Percentiles rank a stretch among this genome's conserved stretches.
Conservation (phyloP, 2,888 invertebrate species). For the Patella pellucida region DNA sequence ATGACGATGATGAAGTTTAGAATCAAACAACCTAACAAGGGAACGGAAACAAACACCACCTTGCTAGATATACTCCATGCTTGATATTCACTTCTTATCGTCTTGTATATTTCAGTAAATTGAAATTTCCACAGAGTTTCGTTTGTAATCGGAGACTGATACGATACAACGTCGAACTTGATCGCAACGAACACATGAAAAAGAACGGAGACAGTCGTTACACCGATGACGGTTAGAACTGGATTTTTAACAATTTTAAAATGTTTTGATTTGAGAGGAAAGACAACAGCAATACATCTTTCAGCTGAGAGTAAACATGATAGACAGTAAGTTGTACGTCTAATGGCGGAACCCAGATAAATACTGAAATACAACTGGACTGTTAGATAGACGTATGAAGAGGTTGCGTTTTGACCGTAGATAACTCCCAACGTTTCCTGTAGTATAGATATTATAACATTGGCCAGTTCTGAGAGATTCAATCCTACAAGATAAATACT, state of each 20-base stretch:
- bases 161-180: not conserved
- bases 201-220: not conserved
- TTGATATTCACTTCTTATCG: not conserved
- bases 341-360: not conserved
- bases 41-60: not conserved
- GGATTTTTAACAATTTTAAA: not conserved
- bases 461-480: not conserved
- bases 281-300: not conserved
- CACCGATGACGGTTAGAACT: not conserved
- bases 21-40: not conserved
- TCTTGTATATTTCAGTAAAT: not conserved
- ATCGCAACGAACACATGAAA: not conserved
- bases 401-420: not conserved
- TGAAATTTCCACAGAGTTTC: not conserved
- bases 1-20: not conserved
- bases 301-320: not conserved
- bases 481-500: not conserved
- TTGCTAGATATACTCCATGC: not conserved
- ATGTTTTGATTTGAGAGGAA: constrained; percentile 5
- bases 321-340: not conserved
- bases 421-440: not conserved
- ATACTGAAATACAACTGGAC: not conserved
- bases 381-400: not conserved
- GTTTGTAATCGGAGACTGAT: not conserved
- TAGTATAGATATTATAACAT: not conserved